A percentile compares a stretch with the other conserved stretches of the same genome.
Conservation (phyloP, 2,797 vertebrate species). For the Pseudochirops corinnae region DNA sequence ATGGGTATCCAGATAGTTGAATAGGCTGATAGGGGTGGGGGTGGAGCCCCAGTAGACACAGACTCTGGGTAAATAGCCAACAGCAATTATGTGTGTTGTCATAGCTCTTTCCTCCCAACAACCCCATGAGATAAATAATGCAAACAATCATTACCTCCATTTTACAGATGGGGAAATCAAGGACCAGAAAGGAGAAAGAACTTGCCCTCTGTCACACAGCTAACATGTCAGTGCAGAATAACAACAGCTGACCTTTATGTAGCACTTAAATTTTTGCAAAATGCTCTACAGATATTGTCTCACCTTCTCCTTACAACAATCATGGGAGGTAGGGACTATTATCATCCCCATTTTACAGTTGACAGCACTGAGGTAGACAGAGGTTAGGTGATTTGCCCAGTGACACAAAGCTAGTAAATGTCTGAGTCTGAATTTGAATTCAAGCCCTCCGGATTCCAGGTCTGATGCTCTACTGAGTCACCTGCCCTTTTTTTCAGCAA, state of each 20-base stretch:
- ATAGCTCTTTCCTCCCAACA: not conserved
- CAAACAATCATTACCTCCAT: not conserved
- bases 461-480: not conserved
- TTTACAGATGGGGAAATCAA: not conserved
- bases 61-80: not conserved
- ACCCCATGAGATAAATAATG: not conserved
- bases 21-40: not conserved
- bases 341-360: not conserved
- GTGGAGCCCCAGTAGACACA: not conserved
- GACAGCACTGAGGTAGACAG: not conserved
- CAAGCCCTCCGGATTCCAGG: not conserved
- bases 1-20: not conserved
- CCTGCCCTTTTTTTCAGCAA: not conserved
- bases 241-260: not conserved
- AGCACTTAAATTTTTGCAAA: not conserved
- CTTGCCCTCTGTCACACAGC: not conserved
- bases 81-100: not conserved
- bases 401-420: not conserved
- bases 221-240: not conserved
- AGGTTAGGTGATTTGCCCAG: not conserved
- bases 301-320: not conserved
- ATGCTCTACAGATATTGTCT: not conserved
- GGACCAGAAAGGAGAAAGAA: not conserved
- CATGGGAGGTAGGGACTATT: not conserved
- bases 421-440: not conserved